A percentile compares a stretch with the other conserved stretches of the same genome.
phyloP scores from a whole-genome alignment of 1,140 invertebrate genomes.

The Bombus picipes region DNA sequence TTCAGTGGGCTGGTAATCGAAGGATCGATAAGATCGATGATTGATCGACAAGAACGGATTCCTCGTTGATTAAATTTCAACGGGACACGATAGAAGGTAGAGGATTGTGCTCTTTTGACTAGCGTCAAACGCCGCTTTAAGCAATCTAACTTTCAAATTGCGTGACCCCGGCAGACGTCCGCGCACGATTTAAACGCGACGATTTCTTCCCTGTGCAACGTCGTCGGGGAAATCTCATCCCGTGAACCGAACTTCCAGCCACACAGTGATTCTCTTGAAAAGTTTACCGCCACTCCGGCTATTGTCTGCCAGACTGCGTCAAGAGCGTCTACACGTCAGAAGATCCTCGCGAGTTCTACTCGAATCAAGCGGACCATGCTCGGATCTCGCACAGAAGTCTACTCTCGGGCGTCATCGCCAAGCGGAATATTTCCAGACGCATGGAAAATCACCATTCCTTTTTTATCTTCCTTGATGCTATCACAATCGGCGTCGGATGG shows the following conservation, averaged over 20 bases:
- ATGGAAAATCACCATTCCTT: background rate
- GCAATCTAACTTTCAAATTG: slow-evolving; percentile 51
- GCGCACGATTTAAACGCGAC: slow-evolving; percentile 30
- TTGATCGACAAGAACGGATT: background rate
- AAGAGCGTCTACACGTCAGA: background rate
- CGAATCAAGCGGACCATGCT: background rate
- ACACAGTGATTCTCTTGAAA: background rate
- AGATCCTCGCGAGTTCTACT: background rate
- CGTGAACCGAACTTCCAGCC: background rate
- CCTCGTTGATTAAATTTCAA: slow-evolving; percentile 15
- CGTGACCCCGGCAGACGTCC: slow-evolving; percentile 1
- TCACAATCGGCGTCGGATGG: too few species aligned
- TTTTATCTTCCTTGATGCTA: background rate
- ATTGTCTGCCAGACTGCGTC: slow-evolving; percentile 3
- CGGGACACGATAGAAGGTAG: background rate
- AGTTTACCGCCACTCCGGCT: background rate
- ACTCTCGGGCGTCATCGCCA: too few species aligned
- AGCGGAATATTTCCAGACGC: background rate
- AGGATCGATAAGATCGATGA: background rate
- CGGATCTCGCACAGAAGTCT: background rate
- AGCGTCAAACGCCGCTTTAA: slow-evolving; percentile 31
- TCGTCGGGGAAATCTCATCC: background rate
- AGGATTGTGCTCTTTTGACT: background rate
- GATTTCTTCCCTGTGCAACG: background rate
- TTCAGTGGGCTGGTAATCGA: background rate